Conservation (phyloP, 2,888 invertebrate genomes). For the Pollenia griseotomentosa region DNA sequence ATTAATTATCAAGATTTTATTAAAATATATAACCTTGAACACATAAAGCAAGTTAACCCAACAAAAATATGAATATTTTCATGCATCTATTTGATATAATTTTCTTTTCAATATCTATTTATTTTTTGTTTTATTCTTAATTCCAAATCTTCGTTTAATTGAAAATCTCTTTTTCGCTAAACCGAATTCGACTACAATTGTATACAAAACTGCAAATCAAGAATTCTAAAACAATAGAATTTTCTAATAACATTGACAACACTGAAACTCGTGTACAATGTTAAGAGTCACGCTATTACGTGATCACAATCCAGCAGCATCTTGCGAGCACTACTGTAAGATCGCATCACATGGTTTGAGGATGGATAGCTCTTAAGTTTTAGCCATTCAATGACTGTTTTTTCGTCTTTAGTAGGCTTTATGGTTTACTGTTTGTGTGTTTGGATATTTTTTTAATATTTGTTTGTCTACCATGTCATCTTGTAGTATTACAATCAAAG, state of each 20-base stretch:
- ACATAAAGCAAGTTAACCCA: no score
- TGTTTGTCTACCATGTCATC: conserved; percentile 36
- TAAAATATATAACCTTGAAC: no score
- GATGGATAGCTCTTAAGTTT: neutral
- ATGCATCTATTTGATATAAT: no score
- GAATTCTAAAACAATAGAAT: neutral
- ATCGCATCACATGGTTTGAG: conserved; percentile 1
- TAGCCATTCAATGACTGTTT: conserved; percentile 17
- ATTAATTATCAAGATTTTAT: no score
- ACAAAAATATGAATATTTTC: no score
- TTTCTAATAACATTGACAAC: neutral
- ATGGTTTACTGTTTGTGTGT: conserved; percentile 7
- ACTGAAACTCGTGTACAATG: neutral
- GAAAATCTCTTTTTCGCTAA: no score
- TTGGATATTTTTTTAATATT: conserved; percentile 2
- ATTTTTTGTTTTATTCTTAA: no score
- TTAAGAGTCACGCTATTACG: conserved; percentile 41
- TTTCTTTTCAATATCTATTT: no score
- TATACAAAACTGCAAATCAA: no score
- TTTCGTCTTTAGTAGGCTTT: neutral
- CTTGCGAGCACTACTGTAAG: conserved; percentile 2
- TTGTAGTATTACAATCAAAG: conserved; percentile 41
- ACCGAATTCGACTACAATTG: no score
- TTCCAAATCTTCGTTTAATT: no score
- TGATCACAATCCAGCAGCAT: conserved; percentile 31